Percentiles rank a stretch among this genome's conserved stretches.
These are phyloP conservation scores for Drepana falcataria DNA, from an alignment of 2,888 invertebrate genomes.

Conservation along the genomic window DNA sequence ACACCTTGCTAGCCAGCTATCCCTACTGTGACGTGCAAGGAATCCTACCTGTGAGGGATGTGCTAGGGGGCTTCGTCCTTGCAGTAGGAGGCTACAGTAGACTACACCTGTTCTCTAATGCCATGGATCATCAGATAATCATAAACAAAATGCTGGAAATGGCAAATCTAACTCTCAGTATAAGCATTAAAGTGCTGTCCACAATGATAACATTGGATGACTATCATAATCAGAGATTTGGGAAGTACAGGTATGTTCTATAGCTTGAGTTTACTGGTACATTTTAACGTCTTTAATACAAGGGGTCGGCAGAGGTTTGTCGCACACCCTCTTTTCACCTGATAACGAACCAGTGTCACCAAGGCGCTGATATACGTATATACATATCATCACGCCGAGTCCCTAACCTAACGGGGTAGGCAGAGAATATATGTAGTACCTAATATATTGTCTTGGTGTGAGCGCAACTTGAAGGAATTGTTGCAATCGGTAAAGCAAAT, in stretches of 20 bases:
- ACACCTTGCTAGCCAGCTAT: slow-evolving; percentile 84
- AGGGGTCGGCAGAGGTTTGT: too few species aligned
- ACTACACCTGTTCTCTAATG: slow-evolving; percentile 91
- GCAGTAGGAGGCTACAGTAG: slow-evolving; percentile 95
- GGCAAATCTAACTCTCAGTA: slow-evolving; percentile 88
- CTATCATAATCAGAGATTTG: slow-evolving; percentile 92
- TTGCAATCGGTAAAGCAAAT: too few species aligned
- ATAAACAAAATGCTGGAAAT: slow-evolving; percentile 91
- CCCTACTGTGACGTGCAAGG: slow-evolving; percentile 71
- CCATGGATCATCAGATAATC: slow-evolving; percentile 90
- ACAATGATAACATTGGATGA: slow-evolving; percentile 91
- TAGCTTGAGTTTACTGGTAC: background rate
- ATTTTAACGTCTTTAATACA: too few species aligned
- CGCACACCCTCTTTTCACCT: too few species aligned
- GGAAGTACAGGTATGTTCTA: slow-evolving; percentile 88
- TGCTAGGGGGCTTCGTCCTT: slow-evolving; percentile 94
- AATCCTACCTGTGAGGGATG: slow-evolving; percentile 86
- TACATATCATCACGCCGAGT: too few species aligned
- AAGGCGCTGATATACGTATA: too few species aligned
- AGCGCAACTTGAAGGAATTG: too few species aligned
- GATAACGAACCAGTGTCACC: too few species aligned
- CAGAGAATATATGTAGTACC: too few species aligned
- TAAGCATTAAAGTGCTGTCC: slow-evolving; percentile 89
- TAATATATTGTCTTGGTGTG: too few species aligned
- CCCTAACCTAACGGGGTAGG: too few species aligned